phyloP scores from a whole-genome alignment of 2,113 vertebrate species.

The Rhynchomys soricoides region DNA sequence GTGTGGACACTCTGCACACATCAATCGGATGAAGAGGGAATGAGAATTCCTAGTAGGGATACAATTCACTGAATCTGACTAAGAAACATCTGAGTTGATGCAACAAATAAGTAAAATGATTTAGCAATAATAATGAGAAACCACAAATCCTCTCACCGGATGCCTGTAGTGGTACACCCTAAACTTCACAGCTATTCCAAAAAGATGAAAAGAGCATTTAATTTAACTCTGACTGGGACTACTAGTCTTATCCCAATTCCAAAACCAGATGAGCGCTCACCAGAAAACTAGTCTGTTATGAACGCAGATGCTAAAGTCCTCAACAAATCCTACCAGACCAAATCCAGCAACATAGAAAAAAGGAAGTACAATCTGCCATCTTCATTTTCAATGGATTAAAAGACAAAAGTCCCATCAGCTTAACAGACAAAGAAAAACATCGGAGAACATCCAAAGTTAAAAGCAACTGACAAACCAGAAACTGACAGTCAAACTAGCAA shows the following conservation, averaged over 20 bases:
- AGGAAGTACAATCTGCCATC: background rate
- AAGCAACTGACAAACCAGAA: background rate
- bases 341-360: background rate
- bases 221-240: background rate
- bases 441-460: background rate
- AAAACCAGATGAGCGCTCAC: background rate
- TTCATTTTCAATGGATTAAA: background rate
- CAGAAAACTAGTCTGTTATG: background rate
- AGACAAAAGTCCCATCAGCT: background rate
- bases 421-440: background rate
- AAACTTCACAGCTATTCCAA: background rate
- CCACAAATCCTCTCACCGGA: background rate
- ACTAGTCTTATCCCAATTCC: background rate
- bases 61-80: background rate
- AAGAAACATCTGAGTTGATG: background rate
- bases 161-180: background rate
- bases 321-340: background rate
- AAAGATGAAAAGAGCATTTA: background rate
- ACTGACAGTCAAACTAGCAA: background rate
- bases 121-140: background rate
- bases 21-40: background rate
- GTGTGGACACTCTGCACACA: background rate
- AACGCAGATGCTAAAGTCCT: background rate
- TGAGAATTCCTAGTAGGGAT: background rate
- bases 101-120: background rate